These are phyloP conservation scores for Lysandra bellargus DNA, from an alignment of 2,888 invertebrate species.

Conservation along the genomic window DNA sequence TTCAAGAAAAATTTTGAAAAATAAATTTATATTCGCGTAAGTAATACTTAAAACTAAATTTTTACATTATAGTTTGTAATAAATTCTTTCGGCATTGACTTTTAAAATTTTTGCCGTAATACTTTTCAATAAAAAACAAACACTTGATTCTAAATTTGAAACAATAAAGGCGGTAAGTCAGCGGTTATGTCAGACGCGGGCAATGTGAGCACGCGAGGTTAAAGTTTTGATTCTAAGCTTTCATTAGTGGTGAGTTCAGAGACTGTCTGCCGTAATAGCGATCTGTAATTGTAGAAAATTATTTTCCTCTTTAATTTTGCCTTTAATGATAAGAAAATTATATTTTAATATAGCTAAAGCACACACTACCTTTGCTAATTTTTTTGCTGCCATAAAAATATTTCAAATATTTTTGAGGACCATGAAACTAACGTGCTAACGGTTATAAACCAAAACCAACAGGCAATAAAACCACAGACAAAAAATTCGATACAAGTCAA, in stretches of 20 bases:
- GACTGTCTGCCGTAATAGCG: neutral
- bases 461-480: neutral
- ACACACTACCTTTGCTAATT: no score
- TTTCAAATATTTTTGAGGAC: no score
- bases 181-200: slow-evolving; percentile 38
- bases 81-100: neutral
- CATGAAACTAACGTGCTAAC: no score
- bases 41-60: no score
- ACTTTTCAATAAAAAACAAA: neutral
- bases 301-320: neutral
- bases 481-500: neutral
- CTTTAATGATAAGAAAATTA: no score
- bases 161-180: slow-evolving; percentile 37
- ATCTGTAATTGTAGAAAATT: neutral
- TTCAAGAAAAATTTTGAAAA: no score
- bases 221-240: slow-evolving; percentile 45
- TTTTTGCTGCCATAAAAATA: no score
- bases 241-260: slow-evolving; percentile 38
- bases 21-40: no score
- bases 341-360: no score
- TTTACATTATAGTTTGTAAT: no score
- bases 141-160: slow-evolving; percentile 20
- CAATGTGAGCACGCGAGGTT: slow-evolving; percentile 55
- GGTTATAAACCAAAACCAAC: neutral
- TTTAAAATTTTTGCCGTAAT: neutral